These are phyloP conservation scores for Eubasilissa regina DNA, from an alignment of 1,140 invertebrate species.

Conservation along the genomic window DNA sequence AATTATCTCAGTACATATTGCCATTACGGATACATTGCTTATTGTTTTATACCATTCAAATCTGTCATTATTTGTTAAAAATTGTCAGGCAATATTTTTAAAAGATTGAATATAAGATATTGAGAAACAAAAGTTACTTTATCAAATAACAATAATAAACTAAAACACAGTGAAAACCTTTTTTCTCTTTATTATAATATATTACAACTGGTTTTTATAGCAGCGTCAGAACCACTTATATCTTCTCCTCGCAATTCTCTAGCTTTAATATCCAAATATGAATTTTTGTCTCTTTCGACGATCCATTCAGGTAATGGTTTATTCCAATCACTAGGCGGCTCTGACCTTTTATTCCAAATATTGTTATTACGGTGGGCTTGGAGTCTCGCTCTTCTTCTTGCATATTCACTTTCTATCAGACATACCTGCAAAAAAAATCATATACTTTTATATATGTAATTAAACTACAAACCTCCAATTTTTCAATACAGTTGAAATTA, in stretches of 20 bases:
- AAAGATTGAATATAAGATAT: too few relatives aligned
- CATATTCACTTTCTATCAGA: conserved; percentile 81
- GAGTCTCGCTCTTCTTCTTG: conserved; percentile 76
- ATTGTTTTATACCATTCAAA: too few relatives aligned
- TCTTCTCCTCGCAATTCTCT: conserved; percentile 73
- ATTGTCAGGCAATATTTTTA: too few relatives aligned
- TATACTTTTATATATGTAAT: conserved; percentile 20
- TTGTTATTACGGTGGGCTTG: conserved; percentile 80
- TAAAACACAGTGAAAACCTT: too few relatives aligned
- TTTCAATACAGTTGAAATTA: too few relatives aligned
- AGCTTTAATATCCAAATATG: conserved; percentile 78
- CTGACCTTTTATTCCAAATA: conserved; percentile 83
- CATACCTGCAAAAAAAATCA: conserved; percentile 72
- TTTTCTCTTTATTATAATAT: background rate
- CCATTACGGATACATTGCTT: too few relatives aligned
- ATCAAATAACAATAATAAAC: too few relatives aligned
- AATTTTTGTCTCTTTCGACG: conserved; percentile 76
- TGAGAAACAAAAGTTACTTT: too few relatives aligned
- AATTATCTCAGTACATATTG: too few relatives aligned
- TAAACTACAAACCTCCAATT: too few relatives aligned
- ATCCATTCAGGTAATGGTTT: conserved; percentile 84
- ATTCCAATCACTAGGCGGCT: conserved; percentile 86
- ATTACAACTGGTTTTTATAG: background rate
- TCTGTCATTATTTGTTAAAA: too few relatives aligned
- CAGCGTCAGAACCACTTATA: background rate